These are phyloP conservation scores for Mycetomoellerius zeteki DNA, from an alignment of 1,140 invertebrate species.

Conservation along the genomic window DNA sequence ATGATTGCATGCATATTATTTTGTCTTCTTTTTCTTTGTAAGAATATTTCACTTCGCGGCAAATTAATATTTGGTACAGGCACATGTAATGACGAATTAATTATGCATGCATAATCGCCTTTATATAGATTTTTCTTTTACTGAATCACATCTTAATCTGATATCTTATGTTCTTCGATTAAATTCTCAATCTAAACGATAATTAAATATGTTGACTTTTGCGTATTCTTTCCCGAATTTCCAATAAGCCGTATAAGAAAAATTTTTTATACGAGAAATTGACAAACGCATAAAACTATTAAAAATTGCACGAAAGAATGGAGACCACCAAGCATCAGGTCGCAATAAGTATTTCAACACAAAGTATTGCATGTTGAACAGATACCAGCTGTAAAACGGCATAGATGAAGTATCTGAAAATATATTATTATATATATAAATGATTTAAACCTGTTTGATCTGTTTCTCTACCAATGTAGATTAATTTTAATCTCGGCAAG, in stretches of 20 bases:
- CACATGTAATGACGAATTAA: too few relatives aligned
- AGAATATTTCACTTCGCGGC: too few relatives aligned
- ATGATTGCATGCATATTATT: too few relatives aligned
- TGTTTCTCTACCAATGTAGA: too few relatives aligned
- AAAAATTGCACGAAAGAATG: conserved; percentile 82
- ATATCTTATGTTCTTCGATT: background rate
- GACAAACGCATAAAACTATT: conserved; percentile 84
- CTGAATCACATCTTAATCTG: background rate
- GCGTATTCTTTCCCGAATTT: conserved; percentile 79
- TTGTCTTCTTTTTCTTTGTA: too few relatives aligned
- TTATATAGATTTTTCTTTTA: background rate
- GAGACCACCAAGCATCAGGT: conserved; percentile 81
- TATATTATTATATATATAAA: background rate
- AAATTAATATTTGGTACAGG: too few relatives aligned
- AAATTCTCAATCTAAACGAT: conserved; percentile 74
- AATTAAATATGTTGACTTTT: conserved; percentile 81
- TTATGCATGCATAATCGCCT: too few relatives aligned
- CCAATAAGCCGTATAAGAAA: conserved; percentile 84
- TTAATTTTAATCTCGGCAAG: too few relatives aligned
- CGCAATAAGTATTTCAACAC: conserved; percentile 83
- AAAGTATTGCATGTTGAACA: conserved; percentile 84
- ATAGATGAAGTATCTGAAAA: conserved; percentile 80
- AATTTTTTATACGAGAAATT: conserved; percentile 82
- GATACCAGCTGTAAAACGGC: conserved; percentile 80
- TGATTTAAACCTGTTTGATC: too few relatives aligned